Conservation (phyloP, 2,797 vertebrate species). For the Gephyroberyx darwinii region DNA sequence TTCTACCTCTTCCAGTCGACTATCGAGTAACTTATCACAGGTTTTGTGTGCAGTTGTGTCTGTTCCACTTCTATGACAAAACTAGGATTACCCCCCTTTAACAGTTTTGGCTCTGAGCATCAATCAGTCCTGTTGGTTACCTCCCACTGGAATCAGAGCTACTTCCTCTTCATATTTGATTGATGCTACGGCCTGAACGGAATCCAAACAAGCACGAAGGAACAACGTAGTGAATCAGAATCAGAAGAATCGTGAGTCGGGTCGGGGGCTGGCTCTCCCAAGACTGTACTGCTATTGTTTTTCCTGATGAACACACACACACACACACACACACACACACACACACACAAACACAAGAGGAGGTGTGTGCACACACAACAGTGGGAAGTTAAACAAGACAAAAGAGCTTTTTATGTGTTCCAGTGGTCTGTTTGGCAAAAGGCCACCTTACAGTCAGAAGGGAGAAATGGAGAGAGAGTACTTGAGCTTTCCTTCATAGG, state of each 20-base stretch:
- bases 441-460: constrained; percentile 34
- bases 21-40: constrained; percentile 9
- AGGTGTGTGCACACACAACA: constrained; percentile 57
- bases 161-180: neutral
- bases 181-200: neutral
- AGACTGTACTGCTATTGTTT: constrained; percentile 85
- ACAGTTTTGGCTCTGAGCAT: constrained; percentile 14
- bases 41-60: neutral
- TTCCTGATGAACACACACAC: constrained; percentile 8
- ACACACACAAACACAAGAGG: constrained; percentile 65
- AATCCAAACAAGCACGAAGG: constrained; percentile 42
- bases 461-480: constrained; percentile 36
- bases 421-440: constrained; percentile 53
- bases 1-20: constrained; percentile 7
- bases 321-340: constrained; percentile 14
- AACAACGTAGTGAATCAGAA: constrained; percentile 56
- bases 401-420: constrained; percentile 75
- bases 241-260: constrained; percentile 70
- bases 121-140: too few species aligned
- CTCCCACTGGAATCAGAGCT: constrained; percentile 4
- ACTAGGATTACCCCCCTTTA: neutral
- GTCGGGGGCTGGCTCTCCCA: constrained; percentile 60
- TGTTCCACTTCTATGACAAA: neutral
- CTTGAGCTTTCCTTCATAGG: constrained; percentile 39
- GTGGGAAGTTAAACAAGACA: constrained; percentile 76